phyloP scores from a whole-genome alignment of 2,888 invertebrate genomes.

The Aradus depressus region DNA sequence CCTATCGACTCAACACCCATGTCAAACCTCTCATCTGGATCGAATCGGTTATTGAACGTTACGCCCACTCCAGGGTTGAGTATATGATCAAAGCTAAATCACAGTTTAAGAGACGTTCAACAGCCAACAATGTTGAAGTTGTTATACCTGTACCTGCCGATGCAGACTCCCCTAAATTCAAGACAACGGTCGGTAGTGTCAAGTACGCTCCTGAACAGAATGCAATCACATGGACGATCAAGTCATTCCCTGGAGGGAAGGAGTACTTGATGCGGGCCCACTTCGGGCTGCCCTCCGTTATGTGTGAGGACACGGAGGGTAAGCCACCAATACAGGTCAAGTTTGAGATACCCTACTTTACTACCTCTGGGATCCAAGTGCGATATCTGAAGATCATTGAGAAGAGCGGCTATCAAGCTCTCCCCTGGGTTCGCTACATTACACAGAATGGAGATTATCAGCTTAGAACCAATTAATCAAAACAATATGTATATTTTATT shows the following conservation, averaged over 20 bases:
- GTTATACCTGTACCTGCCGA: slow-evolving; percentile 50
- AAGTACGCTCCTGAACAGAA: slow-evolving; percentile 53
- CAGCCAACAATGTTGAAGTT: slow-evolving; percentile 58
- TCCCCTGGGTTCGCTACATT: slow-evolving; percentile 59
- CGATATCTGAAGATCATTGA: slow-evolving; percentile 60
- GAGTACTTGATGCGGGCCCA: slow-evolving; percentile 57
- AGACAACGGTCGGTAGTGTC: slow-evolving; percentile 50
- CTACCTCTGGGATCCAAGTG: slow-evolving; percentile 57
- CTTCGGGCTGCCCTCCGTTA: slow-evolving; percentile 53
- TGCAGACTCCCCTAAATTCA: slow-evolving; percentile 58
- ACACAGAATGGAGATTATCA: slow-evolving; percentile 62
- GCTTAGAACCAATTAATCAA: slow-evolving; percentile 40
- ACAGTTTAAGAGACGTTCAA: slow-evolving; percentile 55
- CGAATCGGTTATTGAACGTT: slow-evolving; percentile 54
- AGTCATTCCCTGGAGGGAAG: slow-evolving; percentile 56
- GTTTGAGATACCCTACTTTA: slow-evolving; percentile 61
- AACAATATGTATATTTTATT: slow-evolving; percentile 7
- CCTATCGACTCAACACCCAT: slow-evolving; percentile 52
- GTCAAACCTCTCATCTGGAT: slow-evolving; percentile 58
- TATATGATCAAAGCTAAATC: slow-evolving; percentile 57
- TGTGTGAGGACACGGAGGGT: slow-evolving; percentile 49
- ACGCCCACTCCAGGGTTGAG: slow-evolving; percentile 53
- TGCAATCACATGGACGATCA: slow-evolving; percentile 52
- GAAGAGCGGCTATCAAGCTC: slow-evolving; percentile 57
- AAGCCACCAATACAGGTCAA: slow-evolving; percentile 52